Conservation (phyloP, 2,797 vertebrate genomes). For the Gouania willdenowi region DNA sequence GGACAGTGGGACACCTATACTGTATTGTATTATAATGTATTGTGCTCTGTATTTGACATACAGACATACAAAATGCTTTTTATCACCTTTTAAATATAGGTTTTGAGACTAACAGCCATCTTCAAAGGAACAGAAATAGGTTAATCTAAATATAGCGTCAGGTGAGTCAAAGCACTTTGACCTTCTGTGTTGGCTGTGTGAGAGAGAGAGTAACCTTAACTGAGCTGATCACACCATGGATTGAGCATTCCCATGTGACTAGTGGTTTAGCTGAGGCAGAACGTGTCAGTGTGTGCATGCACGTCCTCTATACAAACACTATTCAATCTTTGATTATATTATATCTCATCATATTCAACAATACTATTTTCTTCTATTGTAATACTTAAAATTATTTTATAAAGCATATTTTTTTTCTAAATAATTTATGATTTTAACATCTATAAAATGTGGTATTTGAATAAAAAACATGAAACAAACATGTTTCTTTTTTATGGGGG, state of each 20-base stretch:
- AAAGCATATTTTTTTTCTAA: no score
- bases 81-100: background rate
- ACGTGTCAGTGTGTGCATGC: slow-evolving; percentile 1
- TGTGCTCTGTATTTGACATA: background rate
- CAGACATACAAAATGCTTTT: background rate
- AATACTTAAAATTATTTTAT: no score
- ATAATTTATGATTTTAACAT: no score
- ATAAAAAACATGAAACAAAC: no score
- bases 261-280: slow-evolving; percentile 18
- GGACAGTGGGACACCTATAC: no score
- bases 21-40: no score
- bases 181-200: slow-evolving; percentile 14
- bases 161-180: slow-evolving; percentile 22
- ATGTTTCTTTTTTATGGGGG: no score
- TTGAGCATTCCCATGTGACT: slow-evolving; percentile 22
- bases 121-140: background rate
- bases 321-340: no score
- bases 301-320: no score
- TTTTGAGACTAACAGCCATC: background rate
- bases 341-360: no score
- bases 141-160: slow-evolving; percentile 13
- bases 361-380: no score
- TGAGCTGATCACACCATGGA: slow-evolving; percentile 21
- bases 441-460: no score
- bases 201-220: slow-evolving; percentile 42